Evolutionary conservation across 2,888 invertebrate species (phyloP), one percentile per base, ranked within the genome.

Genomic region (Lithophane semibrunnea): DNA sequence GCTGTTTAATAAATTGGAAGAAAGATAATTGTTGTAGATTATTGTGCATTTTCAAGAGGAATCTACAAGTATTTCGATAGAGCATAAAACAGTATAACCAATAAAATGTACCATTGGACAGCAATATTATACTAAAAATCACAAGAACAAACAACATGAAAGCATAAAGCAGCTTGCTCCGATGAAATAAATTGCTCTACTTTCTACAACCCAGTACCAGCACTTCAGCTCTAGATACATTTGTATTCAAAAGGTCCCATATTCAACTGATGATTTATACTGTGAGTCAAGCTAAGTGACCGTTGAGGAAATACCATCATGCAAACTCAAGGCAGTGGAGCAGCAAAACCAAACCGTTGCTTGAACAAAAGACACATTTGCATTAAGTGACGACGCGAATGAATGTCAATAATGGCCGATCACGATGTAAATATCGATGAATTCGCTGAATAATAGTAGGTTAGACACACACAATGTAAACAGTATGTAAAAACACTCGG

Each of bases 331-430:
- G 72, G 73, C 71, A 83, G 79, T 82, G 47, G 79, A 87, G 82
- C 80, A 87, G 80, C 79, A 58, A 67, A 87, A 86, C 79, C 86
- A 85, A 88, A 85, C 88, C 86, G 88, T 88, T 84, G 86, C 78
- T 88, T 85, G 77, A 89, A 90, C 91, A 91, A 92, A 90, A 90
- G 89, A 83, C 85, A 80, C 80, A 90, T 92, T 93, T 89, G 88
- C 91, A 91, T 92, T 87, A 80, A 85, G 83, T 87, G 87, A 84
- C 82, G 81, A 84, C 83, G 81, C 77, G 79, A 80, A 86, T 82
- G 81, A 88, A 88, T 87, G 83, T 81, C 88, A 89, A 85, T 84
- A 84, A 83, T 82, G 73, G 73, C 67, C 67, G 74, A 84, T 70
- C 77, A 80, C 69, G 21, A 66, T 72, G 77, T 76, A 65, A 86